phyloP scores from a whole-genome alignment of 2,113 vertebrate genomes.

The Candoia aspera region DNA sequence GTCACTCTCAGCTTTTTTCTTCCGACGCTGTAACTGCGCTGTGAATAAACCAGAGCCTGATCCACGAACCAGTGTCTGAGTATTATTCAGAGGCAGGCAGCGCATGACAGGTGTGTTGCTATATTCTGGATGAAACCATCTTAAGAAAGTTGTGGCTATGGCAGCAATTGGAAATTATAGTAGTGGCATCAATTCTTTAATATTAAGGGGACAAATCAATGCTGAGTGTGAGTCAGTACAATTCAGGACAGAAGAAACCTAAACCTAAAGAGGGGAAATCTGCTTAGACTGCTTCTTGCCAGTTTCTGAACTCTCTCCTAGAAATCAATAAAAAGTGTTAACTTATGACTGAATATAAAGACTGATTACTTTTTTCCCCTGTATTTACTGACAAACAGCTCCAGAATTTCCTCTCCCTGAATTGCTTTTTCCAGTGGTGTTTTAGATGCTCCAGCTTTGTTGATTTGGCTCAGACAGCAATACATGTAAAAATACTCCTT shows the following conservation, averaged over 20 bases:
- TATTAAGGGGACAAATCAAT: neutral
- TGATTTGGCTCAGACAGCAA: neutral
- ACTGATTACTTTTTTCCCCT: neutral
- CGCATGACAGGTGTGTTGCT: neutral
- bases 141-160: neutral
- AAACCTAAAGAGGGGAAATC: neutral
- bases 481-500: neutral
- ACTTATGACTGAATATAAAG: neutral
- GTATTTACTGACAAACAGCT: neutral
- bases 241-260: neutral
- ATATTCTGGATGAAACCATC: neutral
- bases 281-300: constrained; percentile 5
- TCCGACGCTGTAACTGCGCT: too few species aligned
- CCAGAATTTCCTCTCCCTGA: neutral
- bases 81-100: too few species aligned
- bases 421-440: neutral
- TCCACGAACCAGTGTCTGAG: too few species aligned
- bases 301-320: neutral
- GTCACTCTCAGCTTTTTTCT: too few species aligned
- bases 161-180: neutral
- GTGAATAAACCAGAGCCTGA: too few species aligned
- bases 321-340: constrained; percentile 13
- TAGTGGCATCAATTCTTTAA: neutral
- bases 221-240: neutral
- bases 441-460: neutral